Evolutionary conservation across 2,113 vertebrate genomes (phyloP).

Genomic region (Corythornis vintsioides): DNA sequence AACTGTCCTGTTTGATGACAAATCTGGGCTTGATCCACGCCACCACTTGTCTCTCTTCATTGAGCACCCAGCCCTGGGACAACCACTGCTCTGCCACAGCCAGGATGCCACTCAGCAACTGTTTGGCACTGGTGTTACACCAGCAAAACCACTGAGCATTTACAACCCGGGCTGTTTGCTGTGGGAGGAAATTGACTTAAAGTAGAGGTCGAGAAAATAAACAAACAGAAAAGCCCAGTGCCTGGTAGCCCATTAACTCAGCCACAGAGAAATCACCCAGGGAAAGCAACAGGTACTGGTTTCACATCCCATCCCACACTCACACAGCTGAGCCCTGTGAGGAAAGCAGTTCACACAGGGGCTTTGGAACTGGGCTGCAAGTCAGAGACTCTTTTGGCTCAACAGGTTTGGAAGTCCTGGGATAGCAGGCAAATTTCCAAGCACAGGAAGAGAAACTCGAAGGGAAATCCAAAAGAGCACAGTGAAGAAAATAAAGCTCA

Average conservation of each 20-base stretch:
- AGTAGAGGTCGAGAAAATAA: background rate
- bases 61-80: background rate
- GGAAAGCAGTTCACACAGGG: background rate
- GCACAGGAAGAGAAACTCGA: background rate
- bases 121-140: background rate
- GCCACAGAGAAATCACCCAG: background rate
- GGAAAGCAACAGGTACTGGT: background rate
- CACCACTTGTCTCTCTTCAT: background rate
- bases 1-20: background rate
- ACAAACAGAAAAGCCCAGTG: background rate
- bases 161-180: background rate
- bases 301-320: background rate
- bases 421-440: background rate
- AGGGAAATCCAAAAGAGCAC: background rate
- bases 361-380: background rate
- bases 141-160: background rate
- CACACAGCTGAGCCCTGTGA: background rate
- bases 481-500: background rate
- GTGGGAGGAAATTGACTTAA: background rate
- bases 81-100: background rate
- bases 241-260: background rate
- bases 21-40: background rate
- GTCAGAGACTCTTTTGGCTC: background rate
- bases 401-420: background rate
- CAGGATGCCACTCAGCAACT: rapidly evolving